phyloP scores from a whole-genome alignment of 2,797 vertebrate species.

The Aselliscus stoliczkanus region DNA sequence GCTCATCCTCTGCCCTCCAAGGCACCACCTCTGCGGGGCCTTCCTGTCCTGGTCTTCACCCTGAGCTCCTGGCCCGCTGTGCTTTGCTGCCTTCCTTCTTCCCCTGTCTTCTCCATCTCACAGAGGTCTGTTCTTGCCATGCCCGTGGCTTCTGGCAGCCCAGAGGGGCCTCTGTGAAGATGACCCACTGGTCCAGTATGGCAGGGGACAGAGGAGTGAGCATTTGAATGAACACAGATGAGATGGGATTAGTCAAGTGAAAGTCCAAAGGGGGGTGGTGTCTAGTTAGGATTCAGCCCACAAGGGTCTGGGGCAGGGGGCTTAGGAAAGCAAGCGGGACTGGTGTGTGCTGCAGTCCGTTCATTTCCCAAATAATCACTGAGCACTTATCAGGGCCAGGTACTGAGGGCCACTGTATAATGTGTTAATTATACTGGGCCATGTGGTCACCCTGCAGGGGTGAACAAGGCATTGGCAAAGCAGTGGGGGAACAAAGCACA shows the following conservation, averaged over 20 bases:
- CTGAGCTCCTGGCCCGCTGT: not conserved
- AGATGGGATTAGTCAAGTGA: not conserved
- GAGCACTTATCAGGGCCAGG: not conserved
- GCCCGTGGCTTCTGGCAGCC: not conserved
- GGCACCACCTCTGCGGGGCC: not conserved
- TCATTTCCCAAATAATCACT: not conserved
- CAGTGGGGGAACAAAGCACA: not conserved
- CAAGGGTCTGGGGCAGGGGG: not conserved
- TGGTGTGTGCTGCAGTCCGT: accelerated
- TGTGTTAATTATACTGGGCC: not conserved
- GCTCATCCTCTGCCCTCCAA: accelerated
- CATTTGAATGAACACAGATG: not conserved
- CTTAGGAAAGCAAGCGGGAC: not conserved
- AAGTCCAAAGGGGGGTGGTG: not conserved
- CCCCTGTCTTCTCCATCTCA: not conserved
- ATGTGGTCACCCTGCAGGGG: not conserved
- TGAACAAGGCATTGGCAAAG: not conserved
- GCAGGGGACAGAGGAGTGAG: not conserved
- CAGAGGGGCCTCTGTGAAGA: not conserved
- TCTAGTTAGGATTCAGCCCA: not conserved
- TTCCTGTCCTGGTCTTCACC: not conserved
- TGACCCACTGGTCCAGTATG: not conserved
- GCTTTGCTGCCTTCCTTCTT: not conserved
- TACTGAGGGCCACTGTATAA: accelerated
- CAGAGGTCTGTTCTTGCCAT: not conserved